Base-by-base conservation (phyloP, 2,888 invertebrate species). In the Dichetophora obliterata region DNA sequence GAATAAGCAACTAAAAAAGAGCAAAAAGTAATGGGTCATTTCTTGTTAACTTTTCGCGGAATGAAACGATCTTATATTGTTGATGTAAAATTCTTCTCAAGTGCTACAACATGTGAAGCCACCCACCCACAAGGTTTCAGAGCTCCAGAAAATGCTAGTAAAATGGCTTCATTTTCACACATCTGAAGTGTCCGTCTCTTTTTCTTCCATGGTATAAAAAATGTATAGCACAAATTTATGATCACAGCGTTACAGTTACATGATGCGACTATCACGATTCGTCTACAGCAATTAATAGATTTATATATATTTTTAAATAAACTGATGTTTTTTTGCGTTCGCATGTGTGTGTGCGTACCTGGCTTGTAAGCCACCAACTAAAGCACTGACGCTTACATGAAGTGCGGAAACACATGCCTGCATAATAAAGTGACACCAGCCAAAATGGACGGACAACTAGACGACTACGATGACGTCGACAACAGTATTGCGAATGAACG, bases 241-340 rank as follows among this genome's bases (percentile, higher is more conserved):
- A 80, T 80, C 80, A 78, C 79, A 81, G 61, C 59, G 79, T 77
- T 77, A 43, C 43, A 78, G 82, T 81, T 82, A 82, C 82, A 82
- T 80, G 82, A 82, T 82, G 80, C 82, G 79, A 81, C 82, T 81
- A 82, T 82, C 81, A 82, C 82, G 82, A 82, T 80, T 80, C 79
- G 76, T 78, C 80, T 78, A 75, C 74, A 70, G 75, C 79, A 76
- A 66, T 75, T 70, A 72, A 72, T 72, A 24, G 72, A 72, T 72
- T 72, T 61, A 72, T 61, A 61, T 61, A 61, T 61, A 61, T 43
- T 43, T 43, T 43, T 43, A 43, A 11, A 43, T 43, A 43, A 43
- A 43, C 43, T 61, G 27, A 16, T 61, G 24, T 24, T 5, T 61
- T 1, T 27, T 5, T 14, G 24, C 19, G 52, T 9, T 66, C 61